Evolutionary conservation across 2,797 vertebrate species (phyloP).

Genomic region (Psittacula derbiana): DNA sequence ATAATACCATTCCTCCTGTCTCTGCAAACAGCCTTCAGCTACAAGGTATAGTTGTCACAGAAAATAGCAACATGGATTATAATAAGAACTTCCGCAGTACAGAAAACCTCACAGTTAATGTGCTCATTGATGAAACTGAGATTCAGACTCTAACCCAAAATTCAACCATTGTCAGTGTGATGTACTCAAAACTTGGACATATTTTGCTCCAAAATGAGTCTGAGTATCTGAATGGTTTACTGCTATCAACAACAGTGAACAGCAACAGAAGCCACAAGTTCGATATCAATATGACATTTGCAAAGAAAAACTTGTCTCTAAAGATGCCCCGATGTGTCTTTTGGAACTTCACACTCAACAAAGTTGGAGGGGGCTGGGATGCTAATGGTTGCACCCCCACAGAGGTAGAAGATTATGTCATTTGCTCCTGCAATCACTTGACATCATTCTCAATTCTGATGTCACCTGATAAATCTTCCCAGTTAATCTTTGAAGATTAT

Average conservation of each 20-base stretch:
- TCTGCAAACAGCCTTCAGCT: constrained; percentile 61
- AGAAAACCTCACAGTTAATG: constrained; percentile 65
- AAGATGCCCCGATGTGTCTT: constrained; percentile 81
- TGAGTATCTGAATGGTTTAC: constrained; percentile 70
- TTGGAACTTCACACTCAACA: constrained; percentile 85
- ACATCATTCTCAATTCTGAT: constrained; percentile 93
- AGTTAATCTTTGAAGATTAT: not conserved
- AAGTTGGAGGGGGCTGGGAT: constrained; percentile 78
- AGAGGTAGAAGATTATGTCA: not conserved
- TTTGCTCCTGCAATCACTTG: constrained; percentile 85
- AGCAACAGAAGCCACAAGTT: not conserved
- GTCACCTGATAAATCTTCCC: constrained; percentile 64
- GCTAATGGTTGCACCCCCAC: constrained; percentile 71
- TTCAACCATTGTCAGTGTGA: constrained; percentile 78
- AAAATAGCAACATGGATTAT: not conserved
- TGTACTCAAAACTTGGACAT: constrained; percentile 75
- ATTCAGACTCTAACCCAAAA: constrained; percentile 16
- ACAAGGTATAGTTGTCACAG: constrained; percentile 48
- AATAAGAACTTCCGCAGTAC: not conserved
- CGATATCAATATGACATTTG: constrained; percentile 78
- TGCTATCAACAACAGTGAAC: constrained; percentile 79
- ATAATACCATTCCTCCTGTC: constrained; percentile 46
- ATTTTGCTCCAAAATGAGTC: constrained; percentile 64
- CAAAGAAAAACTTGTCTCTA: constrained; percentile 59
- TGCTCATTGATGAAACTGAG: constrained; percentile 62